Base-by-base conservation (phyloP, 2,113 vertebrate genomes). In the Telmatochromis sp. region DNA sequence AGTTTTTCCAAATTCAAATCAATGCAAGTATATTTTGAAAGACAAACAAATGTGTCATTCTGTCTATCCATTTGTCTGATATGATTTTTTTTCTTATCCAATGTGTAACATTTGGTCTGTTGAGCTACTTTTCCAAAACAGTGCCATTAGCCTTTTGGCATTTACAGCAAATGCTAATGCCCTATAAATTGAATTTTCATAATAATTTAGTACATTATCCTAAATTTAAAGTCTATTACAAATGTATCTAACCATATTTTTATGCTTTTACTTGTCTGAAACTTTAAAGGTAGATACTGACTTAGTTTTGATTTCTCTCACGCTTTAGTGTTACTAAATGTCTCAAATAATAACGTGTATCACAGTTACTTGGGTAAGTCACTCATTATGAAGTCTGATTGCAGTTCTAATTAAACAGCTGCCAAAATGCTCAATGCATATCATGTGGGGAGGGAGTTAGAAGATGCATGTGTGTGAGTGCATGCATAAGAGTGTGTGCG, bases 301-400 rank as follows among this genome's bases (percentile, higher is more conserved):
- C 7, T 60, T 54, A 53, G 68, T 81, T 65, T 28, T 82, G 50
- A 82, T 65, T 78, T 81, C 26, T 81, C 21, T 79, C 47, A 28
- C 45, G 80, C 50, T 78, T 82, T 55, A 45, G 40, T 86, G 54
- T 78, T 47, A n/a, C 45, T 51, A 51, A 78, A 31, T 78, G 45
- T 91, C 65, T 83, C 28, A 82, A 65, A 87, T 53, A 54, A 87
- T 90, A 81, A 91, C 42, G 10, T 28, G 45, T 82, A 78, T 12
- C 73, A 84, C 35, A 83, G 55, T 84, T 53, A 57, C 79, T 79
- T 40, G 45, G 57, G 83, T 79, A 88, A 91, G 84, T 89, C 81
- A 90, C 42, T 93, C 89, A 90, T 90, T 87, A 89, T 88, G 82
- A 91, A 89, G 63, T 88, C 65, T 93, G 89, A 92, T 87, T 92